These are phyloP conservation scores for Corticium candelabrum DNA, from an alignment of 37 sponge, comb jelly and placozoan genomes.

Conservation along the genomic window DNA sequence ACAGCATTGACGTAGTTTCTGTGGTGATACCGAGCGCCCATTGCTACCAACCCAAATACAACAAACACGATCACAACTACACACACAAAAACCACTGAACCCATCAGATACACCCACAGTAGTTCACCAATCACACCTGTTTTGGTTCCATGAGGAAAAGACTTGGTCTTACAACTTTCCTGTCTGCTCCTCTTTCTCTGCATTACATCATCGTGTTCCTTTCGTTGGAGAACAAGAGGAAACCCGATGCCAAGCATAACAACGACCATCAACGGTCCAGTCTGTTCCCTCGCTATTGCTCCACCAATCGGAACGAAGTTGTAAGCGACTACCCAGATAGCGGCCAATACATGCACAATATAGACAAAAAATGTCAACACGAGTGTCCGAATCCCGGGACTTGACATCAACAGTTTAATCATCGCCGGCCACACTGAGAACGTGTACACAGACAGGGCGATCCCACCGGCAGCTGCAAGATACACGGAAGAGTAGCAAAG, in stretches of 20 bases:
- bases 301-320: conserved; percentile 60
- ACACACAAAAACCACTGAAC: too few relatives aligned
- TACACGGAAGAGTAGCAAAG: conserved; percentile 26
- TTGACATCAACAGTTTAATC: conserved; percentile 6
- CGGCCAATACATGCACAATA: conserved; percentile 1
- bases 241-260: not conserved
- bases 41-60: too few relatives aligned
- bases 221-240: too few relatives aligned
- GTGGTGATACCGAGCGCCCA: too few relatives aligned
- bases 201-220: too few relatives aligned
- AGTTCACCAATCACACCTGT: conserved; percentile 26
- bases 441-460: conserved; percentile 32
- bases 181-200: too few relatives aligned
- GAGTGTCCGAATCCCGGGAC: conserved; percentile 20
- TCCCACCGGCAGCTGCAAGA: conserved; percentile 29
- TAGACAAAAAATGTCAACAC: conserved; percentile 11
- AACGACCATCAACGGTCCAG: not conserved
- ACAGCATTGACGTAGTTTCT: too few relatives aligned
- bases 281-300: conserved; percentile 17
- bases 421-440: conserved; percentile 42
- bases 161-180: not conserved
- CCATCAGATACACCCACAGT: too few relatives aligned
- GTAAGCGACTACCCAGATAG: conserved; percentile 46
- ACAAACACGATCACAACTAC: too few relatives aligned
- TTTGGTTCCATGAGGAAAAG: conserved; percentile 15